These are phyloP conservation scores for Tetheella fluctuosa DNA, from an alignment of 2,888 invertebrate species.

Conservation along the genomic window DNA sequence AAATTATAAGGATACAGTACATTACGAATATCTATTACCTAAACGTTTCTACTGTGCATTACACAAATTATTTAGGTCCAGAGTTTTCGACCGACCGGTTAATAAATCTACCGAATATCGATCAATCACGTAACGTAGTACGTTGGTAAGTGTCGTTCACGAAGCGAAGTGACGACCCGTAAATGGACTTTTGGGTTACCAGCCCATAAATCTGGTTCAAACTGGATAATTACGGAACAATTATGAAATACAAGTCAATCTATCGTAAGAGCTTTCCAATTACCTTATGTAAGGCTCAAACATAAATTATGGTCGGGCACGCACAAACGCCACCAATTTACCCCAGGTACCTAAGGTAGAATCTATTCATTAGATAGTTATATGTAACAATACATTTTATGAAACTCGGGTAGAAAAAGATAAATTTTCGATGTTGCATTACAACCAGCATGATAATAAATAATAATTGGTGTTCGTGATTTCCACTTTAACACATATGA, in stretches of 20 bases:
- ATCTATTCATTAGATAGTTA: constrained; percentile 64
- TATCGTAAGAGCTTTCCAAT: constrained; percentile 55
- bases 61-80: neutral
- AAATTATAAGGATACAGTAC: neutral
- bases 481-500: neutral
- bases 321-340: constrained; percentile 45
- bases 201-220: constrained; percentile 55
- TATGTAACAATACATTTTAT: constrained; percentile 43
- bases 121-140: constrained; percentile 46
- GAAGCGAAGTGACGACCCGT: constrained; percentile 17
- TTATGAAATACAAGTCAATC: constrained; percentile 62
- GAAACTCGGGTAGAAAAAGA: constrained; percentile 51
- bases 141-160: constrained; percentile 32
- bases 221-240: constrained; percentile 59
- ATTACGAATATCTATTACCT: too few species aligned
- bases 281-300: constrained; percentile 53
- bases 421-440: neutral
- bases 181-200: constrained; percentile 57
- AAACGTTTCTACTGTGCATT: neutral
- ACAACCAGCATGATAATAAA: neutral
- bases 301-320: constrained; percentile 44
- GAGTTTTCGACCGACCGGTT: constrained; percentile 19
- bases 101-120: constrained; percentile 34
- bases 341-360: constrained; percentile 36
- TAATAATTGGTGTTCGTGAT: neutral